phyloP scores from a whole-genome alignment of 2,113 vertebrate genomes.

The Rynchops niger region DNA sequence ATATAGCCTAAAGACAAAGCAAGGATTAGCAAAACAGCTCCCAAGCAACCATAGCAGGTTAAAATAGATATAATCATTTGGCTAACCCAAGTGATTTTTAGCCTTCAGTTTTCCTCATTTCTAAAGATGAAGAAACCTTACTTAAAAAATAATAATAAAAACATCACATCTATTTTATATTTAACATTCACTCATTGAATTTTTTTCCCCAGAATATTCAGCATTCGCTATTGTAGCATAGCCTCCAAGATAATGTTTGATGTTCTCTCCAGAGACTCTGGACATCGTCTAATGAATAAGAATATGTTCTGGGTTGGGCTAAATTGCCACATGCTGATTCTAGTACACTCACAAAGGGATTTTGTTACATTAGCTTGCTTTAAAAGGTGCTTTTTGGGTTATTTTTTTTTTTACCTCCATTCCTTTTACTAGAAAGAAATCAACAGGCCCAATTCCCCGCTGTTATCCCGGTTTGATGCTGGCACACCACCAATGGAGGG shows the following conservation, averaged over 20 bases:
- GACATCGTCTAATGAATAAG: constrained; percentile 6
- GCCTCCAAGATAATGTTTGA: neutral
- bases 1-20: constrained; percentile 41
- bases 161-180: neutral
- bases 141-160: neutral
- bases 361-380: neutral
- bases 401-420: neutral
- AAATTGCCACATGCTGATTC: constrained; percentile 11
- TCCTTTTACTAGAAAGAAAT: neutral
- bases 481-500: neutral
- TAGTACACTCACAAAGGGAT: neutral
- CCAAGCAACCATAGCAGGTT: neutral
- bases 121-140: neutral
- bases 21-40: constrained; percentile 54
- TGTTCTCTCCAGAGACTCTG: neutral
- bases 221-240: neutral
- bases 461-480: neutral
- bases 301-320: constrained; percentile 20
- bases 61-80: constrained; percentile 32
- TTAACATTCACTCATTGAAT: neutral
- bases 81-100: neutral
- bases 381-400: neutral
- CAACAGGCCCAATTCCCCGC: neutral
- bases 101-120: neutral
- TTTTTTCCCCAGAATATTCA: neutral